Base-by-base conservation (phyloP, 1,140 invertebrate species). In the Magallana angulata region DNA sequence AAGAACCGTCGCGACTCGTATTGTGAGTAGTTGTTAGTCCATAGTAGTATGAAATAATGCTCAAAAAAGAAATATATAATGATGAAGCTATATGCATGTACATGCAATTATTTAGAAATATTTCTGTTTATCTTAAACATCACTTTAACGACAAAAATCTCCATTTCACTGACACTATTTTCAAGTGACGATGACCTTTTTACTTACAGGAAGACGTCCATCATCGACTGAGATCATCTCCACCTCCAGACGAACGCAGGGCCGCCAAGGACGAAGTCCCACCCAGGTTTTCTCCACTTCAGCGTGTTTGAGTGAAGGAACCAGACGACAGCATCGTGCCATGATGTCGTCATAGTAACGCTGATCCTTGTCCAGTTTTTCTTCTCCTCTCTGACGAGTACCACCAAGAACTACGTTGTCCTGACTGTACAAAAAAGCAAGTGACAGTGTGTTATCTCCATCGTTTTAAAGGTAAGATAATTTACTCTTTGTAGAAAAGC, bases 371-470 rank as follows among this genome's bases (percentile, higher is more conserved):
- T 85, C 60, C 7, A 84, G 57, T 5, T 76, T 71, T n/a, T 88
- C 82, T 8, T 82, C 59, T 56, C 87, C 90, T 16, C 80, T 68
- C 18, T 90, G 87, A 24, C 88, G 84, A 14, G 90, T 90, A 14
- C 90, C 90, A 14, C 90, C 90, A 16, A 90, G 83, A 8, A 89
- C 85, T 76, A 90, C 90, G 57, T 89, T 88, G 56, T 90, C 90
- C 48, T 89, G 90, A 57, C 90, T 90, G 76, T 3, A 48, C 36
- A 48, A 48, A 48, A 48, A 48, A 48, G 36, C 36, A 48, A 48
- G 36, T 5, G 36, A 48, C 36, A 48, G 36, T 48, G 36, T 48
- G 36, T 48, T 0, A 2, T 48, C 36, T 48, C 36, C 36, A 48
- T 48, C 36, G 36, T 48, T 0, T 48, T 48, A 48, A 48, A 48